A percentile compares a stretch with the other conserved stretches of the same genome.
Conservation (phyloP, 2,797 vertebrate species). For the Champsocephalus esox region DNA sequence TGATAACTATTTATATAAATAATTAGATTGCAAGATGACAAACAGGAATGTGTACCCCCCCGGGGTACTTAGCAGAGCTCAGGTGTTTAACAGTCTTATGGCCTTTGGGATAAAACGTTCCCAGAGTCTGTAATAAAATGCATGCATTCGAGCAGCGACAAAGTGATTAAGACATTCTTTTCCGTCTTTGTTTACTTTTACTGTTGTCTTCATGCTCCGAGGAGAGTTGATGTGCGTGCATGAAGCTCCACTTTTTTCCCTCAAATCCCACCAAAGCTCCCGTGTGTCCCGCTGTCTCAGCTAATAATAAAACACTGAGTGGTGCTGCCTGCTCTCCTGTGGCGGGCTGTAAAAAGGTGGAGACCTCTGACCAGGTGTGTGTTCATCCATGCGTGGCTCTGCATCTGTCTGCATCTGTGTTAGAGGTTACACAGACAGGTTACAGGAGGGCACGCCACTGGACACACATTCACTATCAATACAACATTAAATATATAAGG, state of each 20-base stretch:
- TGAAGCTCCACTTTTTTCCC: constrained; percentile 19
- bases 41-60: too few species aligned
- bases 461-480: neutral
- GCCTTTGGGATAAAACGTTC: too few species aligned
- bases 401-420: neutral
- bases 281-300: constrained; percentile 32
- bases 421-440: constrained; percentile 16
- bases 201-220: constrained; percentile 25
- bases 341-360: constrained; percentile 26
- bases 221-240: constrained; percentile 2
- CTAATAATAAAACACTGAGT: constrained; percentile 48
- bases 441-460: neutral
- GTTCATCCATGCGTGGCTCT: neutral
- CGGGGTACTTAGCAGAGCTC: too few species aligned
- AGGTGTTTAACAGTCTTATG: too few species aligned
- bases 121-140: neutral
- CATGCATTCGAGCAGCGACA: neutral
- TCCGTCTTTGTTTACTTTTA: constrained; percentile 10
- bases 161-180: neutral
- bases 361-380: constrained; percentile 27
- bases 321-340: constrained; percentile 24
- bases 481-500: constrained; percentile 15
- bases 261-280: constrained; percentile 38
- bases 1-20: too few species aligned
- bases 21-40: too few species aligned